Evolutionary conservation across 1,140 invertebrate species (phyloP).

Genomic region (Hyles vespertilio): DNA sequence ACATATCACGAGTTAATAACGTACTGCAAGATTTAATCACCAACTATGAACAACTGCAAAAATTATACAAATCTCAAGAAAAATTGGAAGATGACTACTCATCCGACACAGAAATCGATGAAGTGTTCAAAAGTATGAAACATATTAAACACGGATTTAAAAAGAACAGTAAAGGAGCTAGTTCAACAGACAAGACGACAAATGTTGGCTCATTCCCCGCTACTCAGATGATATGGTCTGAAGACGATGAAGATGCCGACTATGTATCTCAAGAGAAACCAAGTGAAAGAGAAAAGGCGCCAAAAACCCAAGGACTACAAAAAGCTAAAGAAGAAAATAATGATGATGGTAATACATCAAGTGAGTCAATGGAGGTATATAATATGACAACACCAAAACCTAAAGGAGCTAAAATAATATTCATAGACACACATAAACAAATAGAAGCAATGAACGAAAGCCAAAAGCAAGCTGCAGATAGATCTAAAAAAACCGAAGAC

Average conservation of each 20-base stretch:
- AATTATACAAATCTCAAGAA: conserved; percentile 33
- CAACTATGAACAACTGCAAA: conserved; percentile 42
- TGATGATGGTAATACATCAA: not conserved
- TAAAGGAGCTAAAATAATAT: conserved; percentile 12
- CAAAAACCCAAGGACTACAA: not conserved
- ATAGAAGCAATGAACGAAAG: not conserved
- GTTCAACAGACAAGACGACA: conserved; percentile 3
- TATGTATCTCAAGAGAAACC: not conserved
- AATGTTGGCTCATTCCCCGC: conserved; percentile 7
- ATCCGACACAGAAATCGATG: conserved; percentile 25
- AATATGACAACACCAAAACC: not conserved
- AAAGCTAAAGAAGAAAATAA: not conserved
- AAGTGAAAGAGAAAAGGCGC: conserved; percentile 3
- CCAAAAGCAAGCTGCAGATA: not conserved
- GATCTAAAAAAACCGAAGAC: not conserved
- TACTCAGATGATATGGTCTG: conserved; percentile 20
- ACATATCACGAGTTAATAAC: conserved; percentile 42
- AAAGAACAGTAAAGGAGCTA: conserved; percentile 7
- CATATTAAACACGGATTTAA: conserved; percentile 10
- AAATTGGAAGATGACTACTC: conserved; percentile 23
- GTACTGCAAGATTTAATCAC: conserved; percentile 41
- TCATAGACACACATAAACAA: conserved; percentile 10
- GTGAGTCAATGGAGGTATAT: not conserved
- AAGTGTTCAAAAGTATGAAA: conserved; percentile 17
- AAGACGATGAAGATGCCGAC: conserved; percentile 5